A percentile compares a stretch with the other conserved stretches of the same genome.
phyloP scores from a whole-genome alignment of 2,888 invertebrate genomes.

The Sminthurides aquaticus region DNA sequence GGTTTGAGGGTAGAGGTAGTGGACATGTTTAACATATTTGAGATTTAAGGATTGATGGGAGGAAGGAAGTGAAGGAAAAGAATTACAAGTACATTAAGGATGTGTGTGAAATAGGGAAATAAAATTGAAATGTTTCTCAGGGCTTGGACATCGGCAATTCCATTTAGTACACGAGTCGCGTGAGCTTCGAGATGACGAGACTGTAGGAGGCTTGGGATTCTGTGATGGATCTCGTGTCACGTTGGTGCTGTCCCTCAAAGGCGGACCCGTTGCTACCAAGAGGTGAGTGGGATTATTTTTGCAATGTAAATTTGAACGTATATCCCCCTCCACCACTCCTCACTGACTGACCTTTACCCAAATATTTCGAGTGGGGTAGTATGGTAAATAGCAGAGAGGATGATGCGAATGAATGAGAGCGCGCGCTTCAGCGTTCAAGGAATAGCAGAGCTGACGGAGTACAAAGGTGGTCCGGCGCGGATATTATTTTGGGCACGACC shows the following conservation, averaged over 20 bases:
- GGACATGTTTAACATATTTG: too few species aligned
- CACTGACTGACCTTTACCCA: background rate
- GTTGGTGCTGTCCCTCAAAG: conserved; percentile 19
- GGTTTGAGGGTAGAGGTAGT: too few species aligned
- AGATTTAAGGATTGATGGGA: background rate
- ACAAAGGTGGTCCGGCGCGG: background rate
- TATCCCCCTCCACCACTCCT: background rate
- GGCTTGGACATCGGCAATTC: conserved; percentile 22
- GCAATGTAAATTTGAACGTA: too few species aligned
- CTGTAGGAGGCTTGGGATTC: conserved; percentile 23
- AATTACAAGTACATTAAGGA: conserved; percentile 1
- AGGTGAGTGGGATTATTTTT: conserved; percentile 7
- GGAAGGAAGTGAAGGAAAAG: background rate
- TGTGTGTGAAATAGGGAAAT: background rate
- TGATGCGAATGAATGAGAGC: too few species aligned
- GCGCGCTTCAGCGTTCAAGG: too few species aligned
- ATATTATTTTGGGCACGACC: background rate
- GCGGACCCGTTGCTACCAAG: conserved; percentile 25
- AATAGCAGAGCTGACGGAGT: too few species aligned
- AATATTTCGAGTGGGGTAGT: background rate
- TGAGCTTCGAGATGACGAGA: conserved; percentile 25
- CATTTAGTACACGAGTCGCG: conserved; percentile 21
- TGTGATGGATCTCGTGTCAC: conserved; percentile 25
- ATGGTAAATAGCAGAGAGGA: too few species aligned
- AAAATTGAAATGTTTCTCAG: conserved; percentile 6